Conservation (phyloP, 1,140 invertebrate genomes). For the Belonocnema kinseyi region DNA sequence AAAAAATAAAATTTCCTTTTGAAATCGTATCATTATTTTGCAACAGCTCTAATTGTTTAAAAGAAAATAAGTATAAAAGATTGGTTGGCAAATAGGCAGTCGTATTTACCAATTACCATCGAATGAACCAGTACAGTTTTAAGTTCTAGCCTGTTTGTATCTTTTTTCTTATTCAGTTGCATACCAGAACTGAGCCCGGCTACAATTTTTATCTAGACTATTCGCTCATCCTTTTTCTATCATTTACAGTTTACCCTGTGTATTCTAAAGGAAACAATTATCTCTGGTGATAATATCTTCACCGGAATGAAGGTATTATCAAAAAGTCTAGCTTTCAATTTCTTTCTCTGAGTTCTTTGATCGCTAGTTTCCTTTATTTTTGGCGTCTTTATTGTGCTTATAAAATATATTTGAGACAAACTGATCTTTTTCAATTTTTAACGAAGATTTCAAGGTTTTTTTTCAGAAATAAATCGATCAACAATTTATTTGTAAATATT, state of each 20-base stretch:
- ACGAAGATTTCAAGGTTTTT: too few species aligned
- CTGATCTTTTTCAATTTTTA: too few species aligned
- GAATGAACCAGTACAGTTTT: neutral
- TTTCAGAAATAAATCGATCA: too few species aligned
- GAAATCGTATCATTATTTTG: too few species aligned
- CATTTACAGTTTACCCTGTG: neutral
- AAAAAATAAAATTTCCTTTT: too few species aligned
- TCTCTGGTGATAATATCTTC: neutral
- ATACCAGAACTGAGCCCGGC: neutral
- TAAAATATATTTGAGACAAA: neutral
- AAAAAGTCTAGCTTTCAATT: neutral
- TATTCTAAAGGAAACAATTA: neutral
- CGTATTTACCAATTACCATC: slow-evolving; percentile 8
- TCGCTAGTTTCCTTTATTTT: neutral
- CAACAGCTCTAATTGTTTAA: neutral
- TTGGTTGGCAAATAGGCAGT: slow-evolving; percentile 1
- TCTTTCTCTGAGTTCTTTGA: neutral
- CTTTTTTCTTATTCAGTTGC: neutral
- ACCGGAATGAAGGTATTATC: neutral
- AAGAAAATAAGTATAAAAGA: slow-evolving; percentile 1
- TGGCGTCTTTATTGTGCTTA: neutral
- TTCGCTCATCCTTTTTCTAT: neutral
- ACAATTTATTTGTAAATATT: too few species aligned
- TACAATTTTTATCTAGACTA: neutral
- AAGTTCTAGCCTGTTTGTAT: neutral